Base-by-base conservation (phyloP, 2,113 vertebrate species). In the Cariama cristata region DNA sequence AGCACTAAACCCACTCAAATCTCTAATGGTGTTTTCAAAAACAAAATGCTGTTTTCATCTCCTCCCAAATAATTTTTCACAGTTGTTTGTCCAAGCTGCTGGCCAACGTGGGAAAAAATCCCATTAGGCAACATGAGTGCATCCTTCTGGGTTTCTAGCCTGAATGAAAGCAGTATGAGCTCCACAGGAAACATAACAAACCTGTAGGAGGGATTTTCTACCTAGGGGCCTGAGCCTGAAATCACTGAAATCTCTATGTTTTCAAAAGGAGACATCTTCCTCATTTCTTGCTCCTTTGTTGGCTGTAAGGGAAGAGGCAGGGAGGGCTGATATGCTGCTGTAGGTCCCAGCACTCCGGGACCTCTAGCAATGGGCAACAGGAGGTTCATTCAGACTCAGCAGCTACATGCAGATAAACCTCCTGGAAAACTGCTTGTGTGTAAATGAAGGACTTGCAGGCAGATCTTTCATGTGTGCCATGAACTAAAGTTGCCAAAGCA, bases 1-100 rank as follows among this genome's bases (percentile, higher is more conserved):
- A 83, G n/a, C 81, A 66, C 66, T 86, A 95, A 96, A 91, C 27
- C 69, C 69, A 66, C 45, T 82, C 79, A 95, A 71, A 90, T 79
- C 45, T 90, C 93, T 69, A 66, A 82, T 67, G 59, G 49, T 49
- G 67, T 90, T 94, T 90, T 95, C 62, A 83, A 86, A 91, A 79
- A 22, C 3, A 1, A 93, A 95, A 73, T 14, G 33, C 33, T 76
- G 59, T 80, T 94, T 93, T 95, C 71, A 96, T 82, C 89, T 91
- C 42, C 59, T 88, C 79, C 74, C 84, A 92, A 42, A 77, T 59
- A 9, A 49, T 90, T 75, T 93, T 69, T 56, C 2, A 0, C 66
- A 74, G 83, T 77, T 92, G 26, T n/a, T 93, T 80, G 71, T 76
- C 74, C 71, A 76, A 86, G 69, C 32, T 67, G 45, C 50, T 69